These are phyloP conservation scores for Leptatherina wallacei DNA, from an alignment of 2,797 vertebrate genomes.

Conservation along the genomic window DNA sequence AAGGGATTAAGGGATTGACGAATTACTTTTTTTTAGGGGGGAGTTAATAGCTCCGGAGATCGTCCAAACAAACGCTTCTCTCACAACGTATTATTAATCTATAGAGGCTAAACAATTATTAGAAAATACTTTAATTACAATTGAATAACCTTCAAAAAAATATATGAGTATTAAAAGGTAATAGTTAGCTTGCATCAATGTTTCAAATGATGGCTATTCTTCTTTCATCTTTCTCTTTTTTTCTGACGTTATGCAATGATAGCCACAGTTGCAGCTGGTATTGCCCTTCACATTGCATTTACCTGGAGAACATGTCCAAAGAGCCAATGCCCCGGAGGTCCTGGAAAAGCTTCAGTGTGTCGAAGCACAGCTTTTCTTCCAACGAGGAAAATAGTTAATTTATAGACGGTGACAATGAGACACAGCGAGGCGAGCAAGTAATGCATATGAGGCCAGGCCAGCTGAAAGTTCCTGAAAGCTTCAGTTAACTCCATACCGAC, in stretches of 20 bases:
- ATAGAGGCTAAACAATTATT: not conserved
- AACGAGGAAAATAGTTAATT: conserved; percentile 22
- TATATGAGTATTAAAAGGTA: not conserved
- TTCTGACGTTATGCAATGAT: too few relatives aligned
- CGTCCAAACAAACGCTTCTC: not conserved
- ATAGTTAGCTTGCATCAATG: not conserved
- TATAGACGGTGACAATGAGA: conserved; percentile 39
- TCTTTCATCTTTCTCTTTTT: not conserved
- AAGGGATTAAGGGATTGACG: too few relatives aligned
- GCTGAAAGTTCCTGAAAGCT: conserved; percentile 2
- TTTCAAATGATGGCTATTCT: not conserved
- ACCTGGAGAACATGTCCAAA: conserved; percentile 74
- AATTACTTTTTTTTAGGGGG: too few relatives aligned
- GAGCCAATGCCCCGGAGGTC: conserved; percentile 78
- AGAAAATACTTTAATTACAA: not conserved
- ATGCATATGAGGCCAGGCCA: conserved; percentile 19
- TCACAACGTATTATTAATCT: too few relatives aligned
- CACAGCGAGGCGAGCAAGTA: conserved; percentile 53
- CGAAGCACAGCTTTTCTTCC: conserved; percentile 18
- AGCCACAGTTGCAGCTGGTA: not conserved
- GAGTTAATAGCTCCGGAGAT: too few relatives aligned
- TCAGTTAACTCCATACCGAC: conserved; percentile 45
- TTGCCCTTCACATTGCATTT: not conserved
- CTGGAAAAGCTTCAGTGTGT: conserved; percentile 54
- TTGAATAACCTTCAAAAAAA: not conserved